Percentiles rank a stretch among this genome's conserved stretches.
These are phyloP conservation scores for Epizoanthus scotinus DNA, from an alignment of 92 coral and sea anemone species.

Conservation along the genomic window DNA sequence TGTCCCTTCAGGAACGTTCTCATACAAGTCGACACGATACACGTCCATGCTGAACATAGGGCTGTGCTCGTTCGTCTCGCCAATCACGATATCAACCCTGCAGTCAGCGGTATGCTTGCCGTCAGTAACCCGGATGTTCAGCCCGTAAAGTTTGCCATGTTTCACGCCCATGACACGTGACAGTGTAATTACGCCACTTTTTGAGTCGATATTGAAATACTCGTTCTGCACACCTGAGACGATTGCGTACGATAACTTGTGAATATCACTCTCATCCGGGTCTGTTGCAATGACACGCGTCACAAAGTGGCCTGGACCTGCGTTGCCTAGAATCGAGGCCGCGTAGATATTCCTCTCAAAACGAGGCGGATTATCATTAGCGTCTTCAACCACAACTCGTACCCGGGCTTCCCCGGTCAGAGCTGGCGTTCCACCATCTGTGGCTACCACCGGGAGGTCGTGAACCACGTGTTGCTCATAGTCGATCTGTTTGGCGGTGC, in stretches of 20 bases:
- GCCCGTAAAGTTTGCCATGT: conserved; percentile 82
- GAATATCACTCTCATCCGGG: conserved; percentile 83
- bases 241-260: conserved; percentile 70
- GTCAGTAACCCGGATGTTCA: conserved; percentile 80
- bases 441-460: conserved; percentile 70
- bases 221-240: conserved; percentile 72
- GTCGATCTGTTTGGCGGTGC: conserved; percentile 74
- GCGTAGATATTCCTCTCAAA: conserved; percentile 85
- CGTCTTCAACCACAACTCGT: conserved; percentile 83
- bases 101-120: conserved; percentile 68
- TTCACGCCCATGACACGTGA: conserved; percentile 77
- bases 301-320: conserved; percentile 95
- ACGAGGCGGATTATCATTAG: conserved; percentile 89
- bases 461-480: conserved; percentile 83
- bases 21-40: conserved; percentile 77
- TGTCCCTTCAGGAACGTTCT: conserved; percentile 87
- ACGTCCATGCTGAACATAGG: conserved; percentile 81
- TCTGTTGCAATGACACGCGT: conserved; percentile 94
- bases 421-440: conserved; percentile 89
- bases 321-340: conserved; percentile 86
- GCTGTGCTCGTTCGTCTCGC: conserved; percentile 90
- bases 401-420: conserved; percentile 89
- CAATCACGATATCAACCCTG: conserved; percentile 85
- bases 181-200: conserved; percentile 88
- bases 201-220: conserved; percentile 69